Evolutionary conservation across 2,113 vertebrate species (phyloP).

Genomic region (Neogale vison): DNA sequence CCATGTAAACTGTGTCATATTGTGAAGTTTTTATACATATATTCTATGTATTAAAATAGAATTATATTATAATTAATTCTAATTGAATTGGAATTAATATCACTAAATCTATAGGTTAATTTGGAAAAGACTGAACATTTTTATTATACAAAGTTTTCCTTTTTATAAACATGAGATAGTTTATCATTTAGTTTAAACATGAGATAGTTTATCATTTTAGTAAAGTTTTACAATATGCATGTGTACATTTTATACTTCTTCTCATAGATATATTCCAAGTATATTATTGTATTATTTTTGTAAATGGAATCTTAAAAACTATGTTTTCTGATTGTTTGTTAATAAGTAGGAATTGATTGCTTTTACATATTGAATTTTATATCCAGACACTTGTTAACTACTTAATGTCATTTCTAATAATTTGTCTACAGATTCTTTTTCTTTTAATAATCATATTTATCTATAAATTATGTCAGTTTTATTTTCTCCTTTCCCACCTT

Average conservation of each 20-base stretch:
- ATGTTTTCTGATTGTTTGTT: not conserved
- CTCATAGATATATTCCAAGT: not conserved
- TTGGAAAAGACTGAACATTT: not conserved
- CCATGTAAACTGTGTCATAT: not conserved
- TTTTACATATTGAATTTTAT: not conserved
- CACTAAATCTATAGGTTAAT: not conserved
- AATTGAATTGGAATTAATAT: not conserved
- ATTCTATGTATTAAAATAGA: not conserved
- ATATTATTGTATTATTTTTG: not conserved
- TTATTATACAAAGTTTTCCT: not conserved
- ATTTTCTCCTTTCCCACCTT: not conserved
- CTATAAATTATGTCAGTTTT: not conserved
- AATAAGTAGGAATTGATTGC: not conserved
- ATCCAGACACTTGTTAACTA: not conserved
- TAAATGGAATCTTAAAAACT: not conserved
- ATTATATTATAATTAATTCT: not conserved
- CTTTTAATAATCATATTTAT: not conserved
- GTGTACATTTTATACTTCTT: not conserved
- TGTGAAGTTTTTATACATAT: not conserved
- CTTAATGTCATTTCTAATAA: not conserved
- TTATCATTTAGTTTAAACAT: not conserved
- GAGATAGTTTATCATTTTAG: not conserved
- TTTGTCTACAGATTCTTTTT: not conserved
- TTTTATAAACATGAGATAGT: not conserved
- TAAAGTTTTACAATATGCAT: not conserved